These are phyloP conservation scores for Heliconius sara DNA, from an alignment of 2,888 invertebrate genomes.

Conservation along the genomic window DNA sequence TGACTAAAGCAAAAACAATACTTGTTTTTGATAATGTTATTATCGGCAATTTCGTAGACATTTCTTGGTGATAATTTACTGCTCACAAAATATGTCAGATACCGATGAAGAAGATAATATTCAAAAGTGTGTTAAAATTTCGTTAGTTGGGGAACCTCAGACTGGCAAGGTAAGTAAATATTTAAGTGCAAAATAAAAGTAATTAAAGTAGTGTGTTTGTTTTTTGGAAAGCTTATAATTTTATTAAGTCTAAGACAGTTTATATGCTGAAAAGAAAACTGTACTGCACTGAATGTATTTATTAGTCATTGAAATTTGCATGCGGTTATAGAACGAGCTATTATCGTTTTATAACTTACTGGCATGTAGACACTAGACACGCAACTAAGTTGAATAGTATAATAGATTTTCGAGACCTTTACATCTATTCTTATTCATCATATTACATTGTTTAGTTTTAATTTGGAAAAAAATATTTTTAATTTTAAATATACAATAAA, in stretches of 20 bases:
- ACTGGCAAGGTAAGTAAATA: slow-evolving; percentile 90
- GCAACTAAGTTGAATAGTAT: background rate
- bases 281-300: background rate
- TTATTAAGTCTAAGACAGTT: background rate
- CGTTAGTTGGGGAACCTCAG: slow-evolving; percentile 90
- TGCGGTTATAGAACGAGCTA: background rate
- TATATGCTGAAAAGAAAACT: background rate
- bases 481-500: too few relatives aligned
- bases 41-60: background rate
- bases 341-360: background rate
- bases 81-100: slow-evolving; percentile 83
- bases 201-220: background rate
- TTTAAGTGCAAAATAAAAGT: too few relatives aligned
- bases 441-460: background rate
- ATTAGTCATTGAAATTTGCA: background rate
- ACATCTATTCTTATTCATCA: too few relatives aligned
- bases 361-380: background rate
- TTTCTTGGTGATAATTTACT: background rate
- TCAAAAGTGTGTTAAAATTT: slow-evolving; percentile 89
- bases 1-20: slow-evolving; percentile 34
- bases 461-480: background rate
- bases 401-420: too few relatives aligned
- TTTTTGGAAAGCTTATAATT: background rate
- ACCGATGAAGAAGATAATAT: slow-evolving; percentile 85
- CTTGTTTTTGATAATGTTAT: background rate